These are phyloP conservation scores for Pachypsylla venusta DNA, from an alignment of 1,140 invertebrate genomes.

Conservation along the genomic window DNA sequence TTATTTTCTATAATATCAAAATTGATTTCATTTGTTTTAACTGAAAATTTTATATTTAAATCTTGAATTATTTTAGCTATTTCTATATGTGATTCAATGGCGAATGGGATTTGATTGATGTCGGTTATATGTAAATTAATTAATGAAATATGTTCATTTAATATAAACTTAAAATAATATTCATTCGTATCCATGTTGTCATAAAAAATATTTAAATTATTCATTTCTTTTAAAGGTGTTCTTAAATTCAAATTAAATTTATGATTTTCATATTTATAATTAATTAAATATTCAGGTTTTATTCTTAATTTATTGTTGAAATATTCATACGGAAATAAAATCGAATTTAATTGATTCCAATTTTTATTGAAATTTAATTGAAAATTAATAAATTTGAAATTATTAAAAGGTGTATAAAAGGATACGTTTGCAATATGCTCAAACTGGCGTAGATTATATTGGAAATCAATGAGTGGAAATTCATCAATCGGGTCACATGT, in stretches of 20 bases:
- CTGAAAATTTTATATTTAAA: not conserved
- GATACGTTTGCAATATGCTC: too few relatives aligned
- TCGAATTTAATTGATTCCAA: too few relatives aligned
- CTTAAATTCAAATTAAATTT: not conserved
- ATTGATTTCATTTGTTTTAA: not conserved
- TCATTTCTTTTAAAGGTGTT: not conserved
- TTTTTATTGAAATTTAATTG: too few relatives aligned
- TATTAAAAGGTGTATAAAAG: too few relatives aligned
- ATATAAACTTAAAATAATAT: not conserved
- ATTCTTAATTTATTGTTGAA: too few relatives aligned
- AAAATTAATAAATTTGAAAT: too few relatives aligned
- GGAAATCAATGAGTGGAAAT: too few relatives aligned
- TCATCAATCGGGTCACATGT: too few relatives aligned
- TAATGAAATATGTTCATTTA: not conserved
- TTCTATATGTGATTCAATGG: not conserved
- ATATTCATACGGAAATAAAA: too few relatives aligned
- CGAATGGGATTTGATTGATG: not conserved
- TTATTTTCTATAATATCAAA: not conserved
- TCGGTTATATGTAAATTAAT: not conserved
- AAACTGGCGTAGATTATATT: too few relatives aligned
- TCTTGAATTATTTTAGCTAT: not conserved
- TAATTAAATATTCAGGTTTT: too few relatives aligned
- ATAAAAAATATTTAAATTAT: not conserved
- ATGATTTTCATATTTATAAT: too few relatives aligned
- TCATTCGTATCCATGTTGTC: not conserved